Conservation (phyloP, 2,797 vertebrate species). For the Chelidonichthys spinosus region DNA sequence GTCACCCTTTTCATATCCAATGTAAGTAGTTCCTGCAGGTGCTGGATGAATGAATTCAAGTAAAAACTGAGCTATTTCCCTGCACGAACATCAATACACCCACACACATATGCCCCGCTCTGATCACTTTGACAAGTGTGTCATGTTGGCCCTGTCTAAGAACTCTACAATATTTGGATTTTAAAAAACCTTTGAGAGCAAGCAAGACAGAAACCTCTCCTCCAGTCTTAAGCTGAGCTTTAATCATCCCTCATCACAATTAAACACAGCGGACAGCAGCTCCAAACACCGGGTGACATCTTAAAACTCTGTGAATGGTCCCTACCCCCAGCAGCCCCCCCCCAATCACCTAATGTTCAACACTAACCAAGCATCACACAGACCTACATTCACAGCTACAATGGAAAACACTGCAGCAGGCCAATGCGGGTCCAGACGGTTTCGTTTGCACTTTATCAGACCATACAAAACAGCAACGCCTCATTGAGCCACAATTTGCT, state of each 20-base stretch:
- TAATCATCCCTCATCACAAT: conserved; percentile 72
- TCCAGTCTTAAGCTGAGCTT: conserved; percentile 46
- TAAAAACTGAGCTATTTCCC: conserved; percentile 72
- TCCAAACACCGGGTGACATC: conserved; percentile 71
- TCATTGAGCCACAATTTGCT: conserved; percentile 83
- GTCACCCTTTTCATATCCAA: conserved; percentile 57
- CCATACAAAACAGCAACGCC: conserved; percentile 77
- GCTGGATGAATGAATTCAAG: conserved; percentile 70
- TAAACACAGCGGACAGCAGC: conserved; percentile 67
- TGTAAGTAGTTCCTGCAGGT: conserved; percentile 73
- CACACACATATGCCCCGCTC: conserved; percentile 74
- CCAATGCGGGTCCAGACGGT: conserved; percentile 71
- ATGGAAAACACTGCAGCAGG: conserved; percentile 66
- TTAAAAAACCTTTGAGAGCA: conserved; percentile 58
- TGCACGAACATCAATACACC: conserved; percentile 67
- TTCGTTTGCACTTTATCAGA: conserved; percentile 79
- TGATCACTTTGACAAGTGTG: conserved; percentile 75
- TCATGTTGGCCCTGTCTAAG: conserved; percentile 64
- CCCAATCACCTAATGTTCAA: conserved; percentile 73
- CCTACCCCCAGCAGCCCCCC: conserved; percentile 26
- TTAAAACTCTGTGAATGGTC: conserved; percentile 70
- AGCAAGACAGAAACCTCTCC: conserved; percentile 49
- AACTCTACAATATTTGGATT: conserved; percentile 68
- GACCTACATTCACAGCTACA: conserved; percentile 75
- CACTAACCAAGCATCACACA: conserved; percentile 79